A percentile compares a stretch with the other conserved stretches of the same genome.
phyloP scores from a whole-genome alignment of 2,797 vertebrate species.

The Rhadinocentrus ornatus region DNA sequence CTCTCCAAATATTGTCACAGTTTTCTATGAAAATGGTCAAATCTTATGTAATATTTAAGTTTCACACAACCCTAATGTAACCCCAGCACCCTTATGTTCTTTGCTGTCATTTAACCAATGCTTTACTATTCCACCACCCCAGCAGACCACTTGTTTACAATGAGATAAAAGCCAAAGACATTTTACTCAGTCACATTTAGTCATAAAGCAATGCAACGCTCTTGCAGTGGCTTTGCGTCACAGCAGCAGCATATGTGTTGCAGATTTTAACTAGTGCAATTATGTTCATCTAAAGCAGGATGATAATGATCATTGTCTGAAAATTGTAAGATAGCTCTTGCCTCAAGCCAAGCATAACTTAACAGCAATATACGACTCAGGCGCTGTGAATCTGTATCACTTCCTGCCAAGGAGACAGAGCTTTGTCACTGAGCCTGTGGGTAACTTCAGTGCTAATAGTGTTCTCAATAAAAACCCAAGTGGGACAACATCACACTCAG shows the following conservation, averaged over 20 bases:
- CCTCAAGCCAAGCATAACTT: conserved; percentile 75
- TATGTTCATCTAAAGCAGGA: conserved; percentile 65
- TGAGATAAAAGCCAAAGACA: conserved; percentile 9
- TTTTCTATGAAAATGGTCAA: conserved; percentile 22
- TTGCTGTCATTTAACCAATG: conserved; percentile 20
- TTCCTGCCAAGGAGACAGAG: conserved; percentile 71
- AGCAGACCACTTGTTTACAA: conserved; percentile 36
- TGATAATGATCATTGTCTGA: conserved; percentile 74
- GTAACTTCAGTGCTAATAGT: conserved; percentile 71
- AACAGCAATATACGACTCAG: conserved; percentile 70
- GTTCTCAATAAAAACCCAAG: conserved; percentile 63
- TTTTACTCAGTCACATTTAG: conserved; percentile 45
- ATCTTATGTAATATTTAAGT: conserved; percentile 15
- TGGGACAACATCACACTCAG: conserved; percentile 61
- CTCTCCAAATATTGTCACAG: conserved; percentile 2
- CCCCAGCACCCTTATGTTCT: conserved; percentile 13
- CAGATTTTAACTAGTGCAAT: conserved; percentile 70
- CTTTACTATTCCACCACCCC: conserved; percentile 50
- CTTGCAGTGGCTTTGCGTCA: conserved; percentile 47
- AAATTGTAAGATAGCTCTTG: conserved; percentile 69
- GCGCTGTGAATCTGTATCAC: conserved; percentile 71
- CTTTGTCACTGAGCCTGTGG: conserved; percentile 73
- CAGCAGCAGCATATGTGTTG: conserved; percentile 57
- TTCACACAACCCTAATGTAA: conserved; percentile 2
- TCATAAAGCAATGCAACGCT: conserved; percentile 45